A percentile compares a stretch with the other conserved stretches of the same genome.
These are phyloP conservation scores for Hypanus sabinus DNA, from an alignment of 2,113 vertebrate species.

Conservation along the genomic window DNA sequence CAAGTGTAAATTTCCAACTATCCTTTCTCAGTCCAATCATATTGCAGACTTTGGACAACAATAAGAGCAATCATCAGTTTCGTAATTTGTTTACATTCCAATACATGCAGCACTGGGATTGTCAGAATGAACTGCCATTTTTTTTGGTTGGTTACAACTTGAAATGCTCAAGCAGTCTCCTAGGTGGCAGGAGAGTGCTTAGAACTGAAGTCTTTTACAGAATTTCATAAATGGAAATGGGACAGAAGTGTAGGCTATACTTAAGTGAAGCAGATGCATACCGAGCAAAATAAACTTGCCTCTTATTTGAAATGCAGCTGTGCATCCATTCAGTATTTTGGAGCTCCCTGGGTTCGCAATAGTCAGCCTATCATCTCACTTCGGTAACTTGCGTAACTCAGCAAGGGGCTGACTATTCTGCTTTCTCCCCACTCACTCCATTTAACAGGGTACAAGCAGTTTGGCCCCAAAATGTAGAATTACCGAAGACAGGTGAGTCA, in stretches of 20 bases:
- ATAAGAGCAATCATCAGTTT: neutral
- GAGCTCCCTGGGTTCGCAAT: neutral
- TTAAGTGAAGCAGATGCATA: neutral
- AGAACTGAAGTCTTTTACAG: neutral
- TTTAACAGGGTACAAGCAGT: neutral
- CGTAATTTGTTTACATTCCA: neutral
- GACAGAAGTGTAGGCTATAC: neutral
- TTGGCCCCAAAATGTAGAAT: neutral
- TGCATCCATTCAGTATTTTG: neutral
- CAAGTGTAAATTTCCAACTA: no score
- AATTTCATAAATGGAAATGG: neutral
- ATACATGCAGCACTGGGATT: neutral
- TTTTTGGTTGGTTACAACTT: neutral
- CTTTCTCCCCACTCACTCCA: neutral
- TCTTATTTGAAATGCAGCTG: neutral
- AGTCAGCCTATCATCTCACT: neutral
- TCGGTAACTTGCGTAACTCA: neutral
- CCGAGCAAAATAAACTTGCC: neutral
- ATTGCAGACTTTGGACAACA: neutral
- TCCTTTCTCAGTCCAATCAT: neutral
- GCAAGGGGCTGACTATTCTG: neutral
- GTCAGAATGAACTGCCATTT: neutral
- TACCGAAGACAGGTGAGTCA: neutral
- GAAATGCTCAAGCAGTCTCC: neutral
- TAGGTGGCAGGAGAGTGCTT: slow-evolving; percentile 10